Conservation (phyloP, 2,113 vertebrate species). For the Camarhynchus parvulus region DNA sequence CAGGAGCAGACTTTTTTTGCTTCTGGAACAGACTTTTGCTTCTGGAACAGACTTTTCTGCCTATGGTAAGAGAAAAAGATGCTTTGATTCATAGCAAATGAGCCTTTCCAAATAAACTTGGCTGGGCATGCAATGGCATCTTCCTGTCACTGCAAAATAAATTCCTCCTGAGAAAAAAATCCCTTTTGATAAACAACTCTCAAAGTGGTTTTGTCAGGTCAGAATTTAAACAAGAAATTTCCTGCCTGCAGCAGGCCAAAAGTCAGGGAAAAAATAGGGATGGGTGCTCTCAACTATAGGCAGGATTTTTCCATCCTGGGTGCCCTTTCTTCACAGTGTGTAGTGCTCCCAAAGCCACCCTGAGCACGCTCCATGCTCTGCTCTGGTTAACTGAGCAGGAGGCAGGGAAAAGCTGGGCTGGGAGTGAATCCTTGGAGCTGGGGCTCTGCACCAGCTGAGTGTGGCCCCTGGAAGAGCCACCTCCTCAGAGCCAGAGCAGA, state of each 20-base stretch:
- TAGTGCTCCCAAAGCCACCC: neutral
- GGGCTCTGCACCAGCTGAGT: neutral
- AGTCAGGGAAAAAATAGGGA: neutral
- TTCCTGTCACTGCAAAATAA: constrained; percentile 27
- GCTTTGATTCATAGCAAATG: neutral
- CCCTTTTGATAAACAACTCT: neutral
- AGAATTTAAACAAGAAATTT: constrained; percentile 26
- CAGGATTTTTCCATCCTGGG: neutral
- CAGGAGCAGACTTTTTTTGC: neutral
- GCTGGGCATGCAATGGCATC: neutral
- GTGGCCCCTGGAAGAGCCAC: neutral
- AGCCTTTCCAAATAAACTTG: constrained; percentile 12
- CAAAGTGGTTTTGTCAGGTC: neutral
- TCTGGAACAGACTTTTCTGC: neutral
- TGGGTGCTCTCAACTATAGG: neutral
- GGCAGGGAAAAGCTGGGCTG: neutral
- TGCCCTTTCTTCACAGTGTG: neutral
- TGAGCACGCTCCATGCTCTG: neutral
- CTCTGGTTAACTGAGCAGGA: neutral
- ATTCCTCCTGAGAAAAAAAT: neutral
- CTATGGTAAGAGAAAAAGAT: neutral
- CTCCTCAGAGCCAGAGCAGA: neutral
- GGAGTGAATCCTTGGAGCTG: neutral
- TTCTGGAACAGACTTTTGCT: neutral
- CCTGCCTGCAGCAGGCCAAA: neutral